phyloP scores from a whole-genome alignment of 2,113 vertebrate species.

The Gadus chalcogrammus region DNA sequence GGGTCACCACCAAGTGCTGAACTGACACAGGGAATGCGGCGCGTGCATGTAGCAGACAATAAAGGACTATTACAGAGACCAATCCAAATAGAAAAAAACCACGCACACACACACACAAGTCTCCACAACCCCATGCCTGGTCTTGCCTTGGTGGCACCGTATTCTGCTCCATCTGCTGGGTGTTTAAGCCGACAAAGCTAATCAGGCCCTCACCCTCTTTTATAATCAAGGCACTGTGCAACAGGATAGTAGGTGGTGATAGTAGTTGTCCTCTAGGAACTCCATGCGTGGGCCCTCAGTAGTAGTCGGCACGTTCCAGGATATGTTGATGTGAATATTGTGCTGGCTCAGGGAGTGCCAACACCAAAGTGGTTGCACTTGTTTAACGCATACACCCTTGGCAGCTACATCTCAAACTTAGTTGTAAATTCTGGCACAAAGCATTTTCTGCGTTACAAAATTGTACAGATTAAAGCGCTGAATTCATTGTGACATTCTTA shows the following conservation, averaged over 20 bases:
- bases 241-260: not conserved
- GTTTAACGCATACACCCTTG: no score
- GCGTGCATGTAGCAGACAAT: constrained; percentile 10
- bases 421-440: no score
- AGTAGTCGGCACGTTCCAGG: no score
- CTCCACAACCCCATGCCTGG: constrained; percentile 37
- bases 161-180: constrained; percentile 56
- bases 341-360: no score
- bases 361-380: no score
- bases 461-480: no score
- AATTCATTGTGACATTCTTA: no score
- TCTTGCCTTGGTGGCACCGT: constrained; percentile 46
- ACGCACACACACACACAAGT: not conserved
- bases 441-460: no score
- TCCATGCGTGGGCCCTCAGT: no score
- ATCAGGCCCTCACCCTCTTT: constrained; percentile 36
- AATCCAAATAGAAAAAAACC: constrained; percentile 10
- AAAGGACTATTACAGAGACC: constrained; percentile 19
- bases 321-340: no score
- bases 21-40: constrained; percentile 17
- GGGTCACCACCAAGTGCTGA: constrained; percentile 40
- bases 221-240: constrained; percentile 17
- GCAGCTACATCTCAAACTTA: no score
- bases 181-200: constrained; percentile 56
- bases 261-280: no score